Evolutionary conservation across 2,113 vertebrate genomes (phyloP), one percentile per base, ranked within the genome.

Genomic region (Apistogramma diplotaenia): DNA sequence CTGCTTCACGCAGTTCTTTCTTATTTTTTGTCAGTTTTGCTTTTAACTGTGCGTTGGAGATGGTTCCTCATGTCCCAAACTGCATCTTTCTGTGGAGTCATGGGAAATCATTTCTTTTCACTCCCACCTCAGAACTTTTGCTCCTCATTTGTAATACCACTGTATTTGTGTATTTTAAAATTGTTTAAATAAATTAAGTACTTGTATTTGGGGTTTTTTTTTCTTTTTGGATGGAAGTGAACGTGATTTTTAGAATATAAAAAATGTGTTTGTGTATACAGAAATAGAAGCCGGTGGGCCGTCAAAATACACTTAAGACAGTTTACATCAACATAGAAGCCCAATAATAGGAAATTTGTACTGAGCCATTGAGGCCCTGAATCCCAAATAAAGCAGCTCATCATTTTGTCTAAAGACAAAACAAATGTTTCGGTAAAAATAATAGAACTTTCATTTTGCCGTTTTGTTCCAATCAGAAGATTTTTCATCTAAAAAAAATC

Each of bases 121-220:
- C 81, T 79, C 80, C 78, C 78, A 83, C 78, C 73, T 84, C 71
- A 85, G 80, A 62, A 90, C 65, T 84, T 85, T 86, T 85, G 84
- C 94, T 92, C 85, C 85, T 95, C 95, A 94, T 96, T 96, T 97
- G 96, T 96, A 96, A 94, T 94, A 91, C 94, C 94, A 93, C 94
- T 96, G 96, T 96, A 96, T 96, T 96, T 96, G 95, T 97, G 95
- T 96, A 96, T 96, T 96, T 97, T 94, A 95, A 95, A 96, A 89
- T 81, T 95, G 91, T 99, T 97, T 98, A 98, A 98, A 98, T 99
- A 99, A 97, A 99, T 96, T 93, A 93, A 95, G 93, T 94, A 96
- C 96, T 97, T 97, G 96, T 96, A 90, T 71, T 9, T 81, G 61
- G 4, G 31, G 1, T 11, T 16, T 62, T 40, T 40, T 16, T 49